Evolutionary conservation across 1,140 invertebrate genomes (phyloP).

Genomic region (Myzus persicae): DNA sequence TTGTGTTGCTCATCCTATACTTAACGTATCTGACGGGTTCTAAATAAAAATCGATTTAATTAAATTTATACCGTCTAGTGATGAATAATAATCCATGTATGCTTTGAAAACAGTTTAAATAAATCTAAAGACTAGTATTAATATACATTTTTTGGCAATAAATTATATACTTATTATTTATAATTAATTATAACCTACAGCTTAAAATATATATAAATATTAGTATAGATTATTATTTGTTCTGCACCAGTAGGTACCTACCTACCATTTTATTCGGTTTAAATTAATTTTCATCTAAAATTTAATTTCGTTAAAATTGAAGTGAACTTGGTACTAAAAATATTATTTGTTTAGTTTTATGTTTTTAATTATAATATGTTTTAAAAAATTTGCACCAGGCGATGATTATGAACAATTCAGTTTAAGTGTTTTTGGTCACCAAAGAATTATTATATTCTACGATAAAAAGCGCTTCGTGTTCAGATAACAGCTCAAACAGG

Average conservation of each 20-base stretch:
- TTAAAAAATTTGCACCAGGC: no score
- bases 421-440: not conserved
- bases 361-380: not conserved
- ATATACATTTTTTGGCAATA: not conserved
- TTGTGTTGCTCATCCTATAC: not conserved
- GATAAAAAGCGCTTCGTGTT: not conserved
- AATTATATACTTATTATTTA: conserved; percentile 14
- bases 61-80: not conserved
- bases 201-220: not conserved
- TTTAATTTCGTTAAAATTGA: not conserved
- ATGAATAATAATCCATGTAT: not conserved
- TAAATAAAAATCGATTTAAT: not conserved
- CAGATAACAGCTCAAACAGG: conserved; percentile 48
- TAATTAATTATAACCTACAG: not conserved
- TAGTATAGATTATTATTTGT: not conserved
- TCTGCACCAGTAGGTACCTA: not conserved
- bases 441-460: not conserved
- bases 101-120: not conserved
- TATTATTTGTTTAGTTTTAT: no score
- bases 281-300: not conserved
- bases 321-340: not conserved
- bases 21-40: not conserved
- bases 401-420: not conserved
- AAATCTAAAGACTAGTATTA: not conserved
- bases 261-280: not conserved